Evolutionary conservation across 2,113 vertebrate species (phyloP).

Genomic region (Nibea coibor): DNA sequence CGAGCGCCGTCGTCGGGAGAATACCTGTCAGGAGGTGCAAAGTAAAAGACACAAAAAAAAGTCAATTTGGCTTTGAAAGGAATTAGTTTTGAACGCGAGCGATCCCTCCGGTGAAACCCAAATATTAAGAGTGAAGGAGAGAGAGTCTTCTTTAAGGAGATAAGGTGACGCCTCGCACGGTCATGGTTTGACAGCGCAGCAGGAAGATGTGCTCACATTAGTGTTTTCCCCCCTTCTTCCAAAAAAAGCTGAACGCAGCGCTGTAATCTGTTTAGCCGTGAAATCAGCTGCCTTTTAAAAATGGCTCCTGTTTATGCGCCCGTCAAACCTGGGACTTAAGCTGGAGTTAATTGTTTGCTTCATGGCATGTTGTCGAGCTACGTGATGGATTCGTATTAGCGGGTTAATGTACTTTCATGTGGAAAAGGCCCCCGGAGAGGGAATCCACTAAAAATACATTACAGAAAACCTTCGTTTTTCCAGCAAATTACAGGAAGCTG

Average conservation of each 20-base stretch:
- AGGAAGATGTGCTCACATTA: conserved; percentile 43
- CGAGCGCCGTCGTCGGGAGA: conserved; percentile 84
- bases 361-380: conserved; percentile 68
- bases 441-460: conserved; percentile 73
- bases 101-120: conserved; percentile 34
- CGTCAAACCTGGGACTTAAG: conserved; percentile 72
- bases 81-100: conserved; percentile 35
- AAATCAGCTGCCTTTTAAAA: conserved; percentile 77
- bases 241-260: conserved; percentile 64
- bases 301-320: conserved; percentile 70
- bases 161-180: conserved; percentile 58
- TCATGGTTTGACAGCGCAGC: conserved; percentile 63
- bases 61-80: conserved; percentile 17
- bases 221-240: conserved; percentile 22
- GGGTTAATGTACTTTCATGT: conserved; percentile 75
- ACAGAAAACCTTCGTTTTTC: conserved; percentile 59
- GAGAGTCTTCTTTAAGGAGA: conserved; percentile 60
- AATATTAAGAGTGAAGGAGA: conserved; percentile 51
- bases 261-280: conserved; percentile 81
- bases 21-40: conserved; percentile 78
- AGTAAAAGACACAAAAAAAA: conserved; percentile 22
- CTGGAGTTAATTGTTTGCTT: conserved; percentile 77
- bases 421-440: conserved; percentile 58
- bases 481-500: conserved; percentile 63
- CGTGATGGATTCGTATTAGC: conserved; percentile 74